phyloP scores from a whole-genome alignment of 2,797 vertebrate genomes.

The Poecilia gillii region DNA sequence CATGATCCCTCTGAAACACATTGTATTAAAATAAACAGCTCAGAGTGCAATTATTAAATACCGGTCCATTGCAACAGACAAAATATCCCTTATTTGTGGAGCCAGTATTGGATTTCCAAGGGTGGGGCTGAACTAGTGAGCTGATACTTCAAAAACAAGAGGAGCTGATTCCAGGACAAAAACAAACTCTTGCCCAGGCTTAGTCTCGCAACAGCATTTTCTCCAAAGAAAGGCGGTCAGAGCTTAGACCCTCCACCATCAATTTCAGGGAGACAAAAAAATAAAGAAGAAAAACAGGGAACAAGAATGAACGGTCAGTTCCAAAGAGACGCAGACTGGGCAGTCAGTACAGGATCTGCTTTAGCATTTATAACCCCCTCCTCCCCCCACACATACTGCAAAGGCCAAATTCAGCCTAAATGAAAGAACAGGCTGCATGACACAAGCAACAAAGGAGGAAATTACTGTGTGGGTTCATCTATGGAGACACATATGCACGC shows the following conservation, averaged over 20 bases:
- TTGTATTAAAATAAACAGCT: slow-evolving; percentile 52
- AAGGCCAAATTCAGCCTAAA: slow-evolving; percentile 60
- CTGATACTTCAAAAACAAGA: slow-evolving; percentile 61
- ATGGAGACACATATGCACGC: slow-evolving; percentile 2
- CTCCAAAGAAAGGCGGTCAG: slow-evolving; percentile 36
- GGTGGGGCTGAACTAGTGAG: slow-evolving; percentile 50
- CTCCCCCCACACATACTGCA: slow-evolving; percentile 41
- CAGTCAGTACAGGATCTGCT: slow-evolving; percentile 53
- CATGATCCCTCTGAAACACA: slow-evolving; percentile 31
- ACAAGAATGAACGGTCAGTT: slow-evolving; percentile 50
- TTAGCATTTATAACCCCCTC: slow-evolving; percentile 61
- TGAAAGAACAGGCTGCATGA: slow-evolving; percentile 64
- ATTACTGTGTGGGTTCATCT: slow-evolving; percentile 21
- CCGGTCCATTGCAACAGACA: slow-evolving; percentile 37
- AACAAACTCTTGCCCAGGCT: slow-evolving; percentile 60
- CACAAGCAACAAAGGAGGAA: slow-evolving; percentile 28
- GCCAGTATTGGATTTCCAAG: slow-evolving; percentile 34
- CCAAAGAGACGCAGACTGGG: slow-evolving; percentile 42
- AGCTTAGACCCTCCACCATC: slow-evolving; percentile 32
- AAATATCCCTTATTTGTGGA: slow-evolving; percentile 64
- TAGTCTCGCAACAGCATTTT: slow-evolving; percentile 59
- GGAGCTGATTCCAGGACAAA: slow-evolving; percentile 50
- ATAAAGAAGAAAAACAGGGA: slow-evolving; percentile 21
- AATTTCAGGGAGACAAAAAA: slow-evolving; percentile 22
- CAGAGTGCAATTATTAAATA: slow-evolving; percentile 59